These are phyloP conservation scores for Grammomys dolichurus DNA, from an alignment of 2,113 vertebrate genomes.

Conservation along the genomic window DNA sequence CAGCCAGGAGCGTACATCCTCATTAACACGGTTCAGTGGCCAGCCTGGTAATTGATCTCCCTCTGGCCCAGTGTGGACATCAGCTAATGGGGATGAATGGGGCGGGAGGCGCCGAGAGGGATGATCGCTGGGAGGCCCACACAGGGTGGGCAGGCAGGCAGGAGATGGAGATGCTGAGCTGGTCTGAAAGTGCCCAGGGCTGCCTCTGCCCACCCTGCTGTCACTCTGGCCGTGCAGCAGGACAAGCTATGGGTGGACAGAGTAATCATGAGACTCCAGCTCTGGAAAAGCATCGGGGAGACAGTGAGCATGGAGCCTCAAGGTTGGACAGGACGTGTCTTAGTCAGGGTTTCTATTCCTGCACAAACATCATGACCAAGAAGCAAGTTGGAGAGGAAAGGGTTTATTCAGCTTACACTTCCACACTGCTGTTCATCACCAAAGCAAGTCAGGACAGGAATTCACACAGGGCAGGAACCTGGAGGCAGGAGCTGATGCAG, in stretches of 20 bases:
- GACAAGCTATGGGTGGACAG: not conserved
- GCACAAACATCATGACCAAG: too few relatives aligned
- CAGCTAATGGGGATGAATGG: conserved; percentile 80
- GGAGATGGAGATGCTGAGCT: not conserved
- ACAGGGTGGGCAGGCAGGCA: not conserved
- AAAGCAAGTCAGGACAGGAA: too few relatives aligned
- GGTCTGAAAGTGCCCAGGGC: not conserved
- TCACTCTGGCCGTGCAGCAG: not conserved
- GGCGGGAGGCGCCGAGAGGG: not conserved
- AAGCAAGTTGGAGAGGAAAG: too few relatives aligned
- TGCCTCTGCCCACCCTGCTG: not conserved
- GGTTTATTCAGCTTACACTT: too few relatives aligned
- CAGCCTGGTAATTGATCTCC: conserved; percentile 74
- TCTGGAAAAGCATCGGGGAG: not conserved
- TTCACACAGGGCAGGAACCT: too few relatives aligned
- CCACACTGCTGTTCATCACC: too few relatives aligned
- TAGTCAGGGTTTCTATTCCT: too few relatives aligned
- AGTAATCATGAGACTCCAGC: not conserved
- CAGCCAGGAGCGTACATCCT: conserved; percentile 61
- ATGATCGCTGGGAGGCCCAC: not conserved
- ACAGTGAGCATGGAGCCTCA: not conserved
- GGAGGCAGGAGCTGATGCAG: too few relatives aligned
- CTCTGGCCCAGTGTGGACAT: conserved; percentile 62
- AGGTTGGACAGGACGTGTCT: not conserved
- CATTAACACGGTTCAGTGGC: conserved; percentile 79